These are phyloP conservation scores for Heptranchias perlo DNA, from an alignment of 2,113 vertebrate genomes.

Conservation along the genomic window DNA sequence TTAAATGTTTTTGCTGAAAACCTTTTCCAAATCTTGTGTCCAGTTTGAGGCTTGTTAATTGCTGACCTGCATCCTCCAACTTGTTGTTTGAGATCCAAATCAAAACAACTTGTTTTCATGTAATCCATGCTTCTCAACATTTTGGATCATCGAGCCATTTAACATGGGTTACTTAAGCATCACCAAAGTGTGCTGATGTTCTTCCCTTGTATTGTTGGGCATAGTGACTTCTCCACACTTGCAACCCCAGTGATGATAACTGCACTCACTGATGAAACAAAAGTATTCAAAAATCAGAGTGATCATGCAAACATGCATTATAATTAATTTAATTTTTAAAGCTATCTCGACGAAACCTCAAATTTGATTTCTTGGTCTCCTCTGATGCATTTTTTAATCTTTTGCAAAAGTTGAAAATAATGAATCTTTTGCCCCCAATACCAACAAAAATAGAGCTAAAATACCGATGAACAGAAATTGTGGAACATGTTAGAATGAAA, in stretches of 20 bases:
- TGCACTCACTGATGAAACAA: not conserved
- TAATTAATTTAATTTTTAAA: not conserved
- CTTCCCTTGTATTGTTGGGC: not conserved
- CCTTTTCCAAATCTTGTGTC: not conserved
- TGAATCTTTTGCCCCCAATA: not conserved
- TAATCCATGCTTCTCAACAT: not conserved
- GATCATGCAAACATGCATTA: not conserved
- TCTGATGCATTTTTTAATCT: not conserved
- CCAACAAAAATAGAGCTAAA: not conserved
- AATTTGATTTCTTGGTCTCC: not conserved
- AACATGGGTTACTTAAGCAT: not conserved
- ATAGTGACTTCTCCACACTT: not conserved
- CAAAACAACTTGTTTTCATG: not conserved
- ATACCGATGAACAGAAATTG: not conserved
- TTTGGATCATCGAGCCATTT: not conserved
- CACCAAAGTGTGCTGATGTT: not conserved
- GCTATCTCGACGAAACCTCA: not conserved
- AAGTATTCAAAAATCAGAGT: not conserved
- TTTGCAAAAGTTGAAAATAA: not conserved
- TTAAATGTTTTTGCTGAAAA: not conserved
- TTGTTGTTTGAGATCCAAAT: not conserved
- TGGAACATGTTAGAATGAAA: not conserved
- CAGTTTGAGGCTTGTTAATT: not conserved
- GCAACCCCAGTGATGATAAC: not conserved
- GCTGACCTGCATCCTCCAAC: not conserved